Percentiles rank a stretch among this genome's conserved stretches.
Evolutionary conservation across 2,113 vertebrate genomes (phyloP).

Genomic region (Phylloscopus whistleri): DNA sequence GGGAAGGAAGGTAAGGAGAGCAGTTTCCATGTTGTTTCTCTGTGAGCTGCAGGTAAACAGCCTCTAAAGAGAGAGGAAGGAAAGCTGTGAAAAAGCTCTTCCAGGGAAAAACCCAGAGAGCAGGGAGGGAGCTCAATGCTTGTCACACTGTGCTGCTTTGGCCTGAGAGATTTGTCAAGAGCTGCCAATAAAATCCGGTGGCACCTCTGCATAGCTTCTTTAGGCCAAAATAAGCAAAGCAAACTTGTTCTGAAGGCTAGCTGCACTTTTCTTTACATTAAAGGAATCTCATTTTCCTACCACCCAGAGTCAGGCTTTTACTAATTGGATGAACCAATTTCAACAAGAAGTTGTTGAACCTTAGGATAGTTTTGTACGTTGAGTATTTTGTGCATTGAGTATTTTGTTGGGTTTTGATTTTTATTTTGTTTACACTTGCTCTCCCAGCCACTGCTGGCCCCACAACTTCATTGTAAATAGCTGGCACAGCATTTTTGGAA

Average conservation of each 20-base stretch:
- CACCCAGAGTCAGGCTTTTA: neutral
- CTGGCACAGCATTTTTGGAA: neutral
- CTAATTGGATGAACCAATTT: neutral
- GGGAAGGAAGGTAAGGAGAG: neutral
- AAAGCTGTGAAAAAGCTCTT: neutral
- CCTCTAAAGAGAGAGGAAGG: neutral
- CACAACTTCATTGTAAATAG: neutral
- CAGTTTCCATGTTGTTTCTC: neutral
- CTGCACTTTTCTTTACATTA: neutral
- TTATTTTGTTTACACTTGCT: neutral
- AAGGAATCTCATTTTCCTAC: neutral
- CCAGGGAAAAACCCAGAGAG: neutral
- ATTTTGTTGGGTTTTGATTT: neutral
- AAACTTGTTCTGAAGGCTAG: neutral
- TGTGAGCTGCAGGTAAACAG: neutral
- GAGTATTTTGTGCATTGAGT: neutral
- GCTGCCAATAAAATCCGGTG: neutral
- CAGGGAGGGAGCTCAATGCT: neutral
- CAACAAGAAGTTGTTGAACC: neutral
- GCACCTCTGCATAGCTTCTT: neutral
- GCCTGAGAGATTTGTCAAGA: neutral
- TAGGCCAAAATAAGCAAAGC: neutral
- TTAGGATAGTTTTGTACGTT: neutral
- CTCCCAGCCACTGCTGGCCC: neutral
- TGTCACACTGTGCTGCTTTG: fast-evolving